Percentiles rank a stretch among this genome's conserved stretches.
phyloP scores from a whole-genome alignment of 2,888 invertebrate species.

The Chironomus riparius region DNA sequence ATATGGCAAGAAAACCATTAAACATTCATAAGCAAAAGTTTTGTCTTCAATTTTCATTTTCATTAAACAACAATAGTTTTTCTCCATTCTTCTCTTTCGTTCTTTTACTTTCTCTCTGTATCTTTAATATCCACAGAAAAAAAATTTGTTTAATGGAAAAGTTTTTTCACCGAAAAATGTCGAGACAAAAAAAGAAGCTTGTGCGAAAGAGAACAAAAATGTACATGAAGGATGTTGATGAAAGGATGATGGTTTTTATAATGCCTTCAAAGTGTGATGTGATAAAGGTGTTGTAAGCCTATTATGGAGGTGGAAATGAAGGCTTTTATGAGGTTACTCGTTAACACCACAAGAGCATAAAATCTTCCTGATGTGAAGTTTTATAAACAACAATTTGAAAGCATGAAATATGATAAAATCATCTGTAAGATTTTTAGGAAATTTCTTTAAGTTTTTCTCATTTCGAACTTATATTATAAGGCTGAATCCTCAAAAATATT shows the following conservation, averaged over 20 bases:
- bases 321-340: neutral
- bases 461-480: too few species aligned
- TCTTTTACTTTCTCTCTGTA: constrained; percentile 37
- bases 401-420: too few species aligned
- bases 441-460: too few species aligned
- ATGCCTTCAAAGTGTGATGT: neutral
- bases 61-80: neutral
- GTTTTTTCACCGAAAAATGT: neutral
- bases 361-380: too few species aligned
- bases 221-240: neutral
- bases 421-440: too few species aligned
- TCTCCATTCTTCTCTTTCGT: neutral
- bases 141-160: neutral
- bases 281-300: neutral
- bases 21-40: neutral
- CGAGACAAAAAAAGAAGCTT: neutral
- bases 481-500: too few species aligned
- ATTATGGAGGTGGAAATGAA: neutral
- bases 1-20: neutral
- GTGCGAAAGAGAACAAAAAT: neutral
- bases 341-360: neutral
- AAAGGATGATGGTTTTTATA: neutral
- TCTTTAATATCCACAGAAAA: constrained; percentile 49
- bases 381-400: too few species aligned
- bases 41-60: too few species aligned